phyloP scores from a whole-genome alignment of 2,888 invertebrate species.

The Mycalesis mineus region DNA sequence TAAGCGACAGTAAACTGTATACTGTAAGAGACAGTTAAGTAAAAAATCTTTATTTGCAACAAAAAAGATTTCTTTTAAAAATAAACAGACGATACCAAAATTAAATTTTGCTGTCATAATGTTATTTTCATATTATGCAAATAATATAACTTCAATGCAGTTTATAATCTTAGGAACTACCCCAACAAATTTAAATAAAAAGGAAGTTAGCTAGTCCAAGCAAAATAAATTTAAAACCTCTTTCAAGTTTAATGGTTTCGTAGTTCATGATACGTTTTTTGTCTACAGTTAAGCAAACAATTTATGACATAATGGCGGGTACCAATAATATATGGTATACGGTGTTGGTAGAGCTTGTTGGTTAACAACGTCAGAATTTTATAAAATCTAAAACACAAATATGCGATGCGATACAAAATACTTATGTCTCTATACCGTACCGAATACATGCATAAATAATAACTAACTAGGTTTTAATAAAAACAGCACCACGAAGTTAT shows the following conservation, averaged over 20 bases:
- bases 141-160: constrained; percentile 9
- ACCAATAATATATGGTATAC: too few species aligned
- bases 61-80: too few species aligned
- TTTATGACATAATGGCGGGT: neutral
- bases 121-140: constrained; percentile 9
- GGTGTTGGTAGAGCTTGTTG: too few species aligned
- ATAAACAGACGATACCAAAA: too few species aligned
- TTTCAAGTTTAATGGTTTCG: neutral
- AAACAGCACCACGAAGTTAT: constrained; percentile 1
- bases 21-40: too few species aligned
- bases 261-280: neutral
- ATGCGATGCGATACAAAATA: neutral
- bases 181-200: constrained; percentile 16
- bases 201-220: constrained; percentile 6
- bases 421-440: neutral
- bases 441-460: neutral
- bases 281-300: neutral
- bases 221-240: constrained; percentile 10
- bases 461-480: neutral
- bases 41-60: too few species aligned
- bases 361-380: too few species aligned
- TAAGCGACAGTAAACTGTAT: neutral
- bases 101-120: neutral
- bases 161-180: constrained; percentile 11
- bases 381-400: too few species aligned